Evolutionary conservation across 2,888 invertebrate species (phyloP), one percentile per base, ranked within the genome.

Genomic region (Linnaemya vulpina): DNA sequence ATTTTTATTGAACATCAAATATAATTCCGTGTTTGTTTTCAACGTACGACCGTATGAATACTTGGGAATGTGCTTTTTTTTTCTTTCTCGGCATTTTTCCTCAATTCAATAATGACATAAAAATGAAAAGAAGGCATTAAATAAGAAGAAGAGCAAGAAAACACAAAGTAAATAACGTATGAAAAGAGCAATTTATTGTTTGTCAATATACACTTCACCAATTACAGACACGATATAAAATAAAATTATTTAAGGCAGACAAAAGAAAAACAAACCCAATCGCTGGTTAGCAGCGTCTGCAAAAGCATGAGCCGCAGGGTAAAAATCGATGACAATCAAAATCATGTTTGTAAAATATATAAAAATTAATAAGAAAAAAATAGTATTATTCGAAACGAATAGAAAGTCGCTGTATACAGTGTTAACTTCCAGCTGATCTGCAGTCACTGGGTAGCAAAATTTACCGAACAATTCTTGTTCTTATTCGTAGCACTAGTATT

Each of bases 151-250:
- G 30, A 30, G 5, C 30, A 30, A 30, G 5, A 30, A 51, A 71
- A 40, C 43, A 60, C 35, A 51, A 35, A 60, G 67, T 65, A 53
- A 68, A 60, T 65, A 76, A 70, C 10, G 20, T 71, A 49, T 53
- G 53, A 76, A 71, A 76, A 65, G 65, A 63, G 25, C 58, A 77
- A n/a, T 76, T 78, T 79, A 79, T 76, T 76, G 65, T 76, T 76
- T 76, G 82, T 68, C 73, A 68, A 65, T 78, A 78, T 75, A 78
- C 65, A 68, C 73, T 86, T 86, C 84, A 81, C 79, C 86, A 86
- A 87, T 86, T 86, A 87, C 79, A 76, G 86, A 83, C 86, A 86
- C 83, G 87, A 86, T 74, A 87, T 79, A 55, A 68, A 83, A 84
- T 65, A 70, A 82, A 67, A 43, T 62, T 10, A 63, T 76, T 71